Conservation (phyloP, 1,140 invertebrate species). For the Drosophila prosaltans region DNA sequence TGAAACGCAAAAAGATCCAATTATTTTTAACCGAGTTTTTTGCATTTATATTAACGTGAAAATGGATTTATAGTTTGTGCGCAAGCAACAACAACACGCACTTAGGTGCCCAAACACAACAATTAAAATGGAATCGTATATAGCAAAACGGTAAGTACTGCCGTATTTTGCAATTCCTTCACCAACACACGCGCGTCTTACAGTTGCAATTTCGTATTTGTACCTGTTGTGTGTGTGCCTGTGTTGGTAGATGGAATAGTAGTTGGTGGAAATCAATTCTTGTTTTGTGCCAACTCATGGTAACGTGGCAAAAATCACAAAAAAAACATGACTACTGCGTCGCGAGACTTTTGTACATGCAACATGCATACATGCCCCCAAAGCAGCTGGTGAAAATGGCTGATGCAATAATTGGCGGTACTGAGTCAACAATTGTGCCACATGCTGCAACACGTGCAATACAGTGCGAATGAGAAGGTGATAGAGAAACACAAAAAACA, state of each 20-base stretch:
- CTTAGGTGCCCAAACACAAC: slow-evolving; percentile 69
- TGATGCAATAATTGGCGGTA: slow-evolving; percentile 59
- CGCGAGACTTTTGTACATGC: slow-evolving; percentile 48
- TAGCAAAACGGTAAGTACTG: slow-evolving; percentile 69
- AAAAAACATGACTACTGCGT: slow-evolving; percentile 2
- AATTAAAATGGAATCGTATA: slow-evolving; percentile 74
- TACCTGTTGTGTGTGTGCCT: slow-evolving; percentile 16
- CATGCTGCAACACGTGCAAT: slow-evolving; percentile 45
- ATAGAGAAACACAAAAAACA: background rate
- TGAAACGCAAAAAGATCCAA: slow-evolving; percentile 80
- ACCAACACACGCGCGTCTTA: slow-evolving; percentile 8
- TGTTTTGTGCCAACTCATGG: slow-evolving; percentile 29
- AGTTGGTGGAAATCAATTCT: slow-evolving; percentile 24
- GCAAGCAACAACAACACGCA: slow-evolving; percentile 72
- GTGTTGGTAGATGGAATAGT: slow-evolving; percentile 5
- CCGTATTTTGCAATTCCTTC: slow-evolving; percentile 56
- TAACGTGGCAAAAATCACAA: slow-evolving; percentile 61
- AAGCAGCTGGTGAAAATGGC: slow-evolving; percentile 52
- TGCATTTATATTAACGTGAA: slow-evolving; percentile 81
- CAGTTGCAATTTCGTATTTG: slow-evolving; percentile 15
- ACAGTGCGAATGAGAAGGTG: background rate
- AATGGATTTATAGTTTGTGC: slow-evolving; percentile 80
- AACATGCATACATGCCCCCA: slow-evolving; percentile 13
- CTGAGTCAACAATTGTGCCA: slow-evolving; percentile 44
- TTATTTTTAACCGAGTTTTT: slow-evolving; percentile 61